Evolutionary conservation across 2,888 invertebrate species (phyloP), one percentile per base, ranked within the genome.

Genomic region (Gymnoscelis rufifasciata): DNA sequence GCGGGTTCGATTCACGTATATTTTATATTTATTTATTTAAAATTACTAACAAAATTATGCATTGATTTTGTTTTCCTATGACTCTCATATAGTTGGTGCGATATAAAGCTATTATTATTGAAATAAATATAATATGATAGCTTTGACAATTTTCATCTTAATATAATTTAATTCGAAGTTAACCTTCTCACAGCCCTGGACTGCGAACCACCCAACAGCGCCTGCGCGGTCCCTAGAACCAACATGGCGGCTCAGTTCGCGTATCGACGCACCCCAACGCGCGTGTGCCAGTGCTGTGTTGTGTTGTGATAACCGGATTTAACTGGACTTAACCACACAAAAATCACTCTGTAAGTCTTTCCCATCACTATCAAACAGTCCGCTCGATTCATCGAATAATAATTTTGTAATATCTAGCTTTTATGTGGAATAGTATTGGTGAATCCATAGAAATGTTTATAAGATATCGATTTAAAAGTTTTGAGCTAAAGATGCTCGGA

Each of bases 171-270:
- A 15, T 33, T 33, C 15, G 7, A 23, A 51, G 30, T 44, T 52
- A 7, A 5, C 51, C 41, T 11, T 29, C 53, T 52, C 10, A 23
- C 38, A 66, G 33, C 3, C n/a, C 30, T 10, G 38, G 19, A 38
- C 54, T 56, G 24, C 31, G 51, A 1, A n/a, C n/a, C 3, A 24
- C n/a, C n/a, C 31, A 43, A 64, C 42, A 10, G 61, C 87, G 87
- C 87, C 74, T 78, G 86, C 86, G 83, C 60, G 58, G 43, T 68
- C 73, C 83, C 83, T 76, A 71, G 74, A 62, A 74, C 77, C 76
- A 78, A 77, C 83, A 87, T 87, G 87, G 87, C 86, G 59, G 49
- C 28, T 68, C 84, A 87, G 86, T 87, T 45, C 68, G 74, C 72
- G 81, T 84, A 86, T 86, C 60, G 86, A 86, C 84, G 79, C 73